A percentile compares a stretch with the other conserved stretches of the same genome.
These are phyloP conservation scores for Ophiodon elongatus DNA, from an alignment of 2,113 vertebrate species.

Conservation along the genomic window DNA sequence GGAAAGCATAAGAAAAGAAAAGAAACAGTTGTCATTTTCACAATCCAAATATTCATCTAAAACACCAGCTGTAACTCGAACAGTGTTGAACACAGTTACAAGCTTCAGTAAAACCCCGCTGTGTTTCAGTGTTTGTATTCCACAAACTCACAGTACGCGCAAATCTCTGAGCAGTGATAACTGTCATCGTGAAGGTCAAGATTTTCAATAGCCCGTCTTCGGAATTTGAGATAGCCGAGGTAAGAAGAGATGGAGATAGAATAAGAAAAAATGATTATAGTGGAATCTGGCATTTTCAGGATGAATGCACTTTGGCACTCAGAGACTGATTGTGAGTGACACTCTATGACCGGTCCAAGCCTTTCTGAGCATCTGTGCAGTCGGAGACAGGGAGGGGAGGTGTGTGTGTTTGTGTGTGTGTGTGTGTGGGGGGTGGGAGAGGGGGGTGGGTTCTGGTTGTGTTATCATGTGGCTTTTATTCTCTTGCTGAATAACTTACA, in stretches of 20 bases:
- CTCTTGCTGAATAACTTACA: constrained; percentile 71
- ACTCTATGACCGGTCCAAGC: constrained; percentile 72
- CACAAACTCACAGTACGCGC: constrained; percentile 48
- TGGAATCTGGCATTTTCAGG: constrained; percentile 80
- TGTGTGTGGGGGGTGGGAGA: too few relatives aligned
- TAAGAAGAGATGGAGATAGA: constrained; percentile 71
- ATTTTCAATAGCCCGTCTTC: constrained; percentile 62
- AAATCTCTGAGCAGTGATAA: constrained; percentile 63
- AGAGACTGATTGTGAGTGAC: constrained; percentile 80
- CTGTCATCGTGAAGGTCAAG: constrained; percentile 77
- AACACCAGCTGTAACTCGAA: constrained; percentile 33
- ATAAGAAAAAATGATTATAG: constrained; percentile 77
- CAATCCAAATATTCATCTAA: constrained; percentile 29
- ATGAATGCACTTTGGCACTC: constrained; percentile 78
- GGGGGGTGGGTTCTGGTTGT: constrained; percentile 36
- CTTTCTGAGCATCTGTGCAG: constrained; percentile 73
- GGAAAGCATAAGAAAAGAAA: not conserved
- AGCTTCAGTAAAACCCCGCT: constrained; percentile 33
- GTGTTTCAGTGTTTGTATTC: constrained; percentile 50
- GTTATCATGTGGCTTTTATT: constrained; percentile 70
- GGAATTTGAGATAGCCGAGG: constrained; percentile 55
- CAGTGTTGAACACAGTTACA: constrained; percentile 30
- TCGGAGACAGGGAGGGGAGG: constrained; percentile 46
- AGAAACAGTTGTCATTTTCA: constrained; percentile 19
- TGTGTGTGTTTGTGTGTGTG: not conserved